These are phyloP conservation scores for Nomada lathburiana DNA, from an alignment of 2,888 invertebrate species.

Conservation along the genomic window DNA sequence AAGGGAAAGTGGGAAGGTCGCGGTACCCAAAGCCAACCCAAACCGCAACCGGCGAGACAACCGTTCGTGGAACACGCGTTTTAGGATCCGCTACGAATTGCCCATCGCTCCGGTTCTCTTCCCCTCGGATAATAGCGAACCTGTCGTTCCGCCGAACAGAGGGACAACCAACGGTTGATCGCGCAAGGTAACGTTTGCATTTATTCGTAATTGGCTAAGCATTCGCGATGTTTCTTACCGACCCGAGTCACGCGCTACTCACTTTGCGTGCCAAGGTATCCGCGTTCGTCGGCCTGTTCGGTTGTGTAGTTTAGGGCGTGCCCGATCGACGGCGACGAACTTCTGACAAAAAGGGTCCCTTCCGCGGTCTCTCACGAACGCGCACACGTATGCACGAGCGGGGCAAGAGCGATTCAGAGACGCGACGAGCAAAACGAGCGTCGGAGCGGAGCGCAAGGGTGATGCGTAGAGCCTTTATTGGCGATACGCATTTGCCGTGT, in stretches of 20 bases:
- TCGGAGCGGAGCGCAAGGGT: slow-evolving; percentile 60
- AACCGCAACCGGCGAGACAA: neutral
- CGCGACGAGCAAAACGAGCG: slow-evolving; percentile 55
- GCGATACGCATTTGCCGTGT: slow-evolving; percentile 63
- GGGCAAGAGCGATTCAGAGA: neutral
- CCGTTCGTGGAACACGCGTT: slow-evolving; percentile 20
- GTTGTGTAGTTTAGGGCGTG: slow-evolving; percentile 9
- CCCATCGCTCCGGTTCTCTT: neutral
- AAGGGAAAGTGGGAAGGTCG: slow-evolving; percentile 51
- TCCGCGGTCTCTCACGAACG: too few relatives aligned
- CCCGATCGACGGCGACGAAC: neutral
- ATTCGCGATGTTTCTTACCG: neutral
- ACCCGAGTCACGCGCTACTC: too few relatives aligned
- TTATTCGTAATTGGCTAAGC: neutral
- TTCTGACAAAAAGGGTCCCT: too few relatives aligned
- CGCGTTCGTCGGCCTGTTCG: neutral
- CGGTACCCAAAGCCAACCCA: neutral
- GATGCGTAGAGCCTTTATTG: slow-evolving; percentile 78
- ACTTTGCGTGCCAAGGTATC: too few relatives aligned
- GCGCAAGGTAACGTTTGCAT: neutral
- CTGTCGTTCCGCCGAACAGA: neutral
- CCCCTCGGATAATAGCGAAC: neutral
- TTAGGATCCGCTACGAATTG: slow-evolving; percentile 3
- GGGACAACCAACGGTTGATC: neutral
- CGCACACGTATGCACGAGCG: too few relatives aligned